A percentile compares a stretch with the other conserved stretches of the same genome.
Evolutionary conservation across 2,888 invertebrate species (phyloP).

Genomic region (Lydus trimaculatus): DNA sequence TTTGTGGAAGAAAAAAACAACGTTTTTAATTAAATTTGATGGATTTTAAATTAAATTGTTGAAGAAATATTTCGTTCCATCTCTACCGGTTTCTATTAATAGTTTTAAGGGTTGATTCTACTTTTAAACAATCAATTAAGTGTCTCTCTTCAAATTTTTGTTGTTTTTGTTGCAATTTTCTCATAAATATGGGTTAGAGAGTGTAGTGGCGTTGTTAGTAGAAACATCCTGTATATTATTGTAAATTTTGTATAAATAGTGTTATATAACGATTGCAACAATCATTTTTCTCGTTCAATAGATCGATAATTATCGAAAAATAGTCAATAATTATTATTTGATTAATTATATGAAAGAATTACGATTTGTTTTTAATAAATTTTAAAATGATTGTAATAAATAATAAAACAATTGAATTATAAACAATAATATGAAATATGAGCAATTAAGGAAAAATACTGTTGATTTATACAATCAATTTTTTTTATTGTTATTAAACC

Average conservation of each 20-base stretch:
- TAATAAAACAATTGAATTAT: neutral
- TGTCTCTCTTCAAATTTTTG: too few species aligned
- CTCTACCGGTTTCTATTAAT: too few species aligned
- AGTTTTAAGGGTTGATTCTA: too few species aligned
- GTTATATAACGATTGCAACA: neutral
- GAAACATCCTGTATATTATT: neutral
- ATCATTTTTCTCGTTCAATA: neutral
- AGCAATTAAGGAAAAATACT: neutral
- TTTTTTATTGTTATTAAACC: too few species aligned
- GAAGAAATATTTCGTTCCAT: neutral
- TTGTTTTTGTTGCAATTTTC: too few species aligned
- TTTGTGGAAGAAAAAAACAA: too few species aligned
- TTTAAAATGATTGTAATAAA: neutral
- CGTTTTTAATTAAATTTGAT: neutral
- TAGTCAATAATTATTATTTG: neutral
- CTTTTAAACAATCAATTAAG: too few species aligned
- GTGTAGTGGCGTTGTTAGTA: too few species aligned
- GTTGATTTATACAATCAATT: too few species aligned
- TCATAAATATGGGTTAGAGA: too few species aligned
- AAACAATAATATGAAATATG: neutral
- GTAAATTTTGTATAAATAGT: neutral
- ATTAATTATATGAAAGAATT: neutral
- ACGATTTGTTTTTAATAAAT: neutral
- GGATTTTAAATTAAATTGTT: constrained; percentile 1
- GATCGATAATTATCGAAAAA: neutral